Base-by-base conservation (phyloP, 2,113 vertebrate genomes). In the Ancistrus triradiatus region DNA sequence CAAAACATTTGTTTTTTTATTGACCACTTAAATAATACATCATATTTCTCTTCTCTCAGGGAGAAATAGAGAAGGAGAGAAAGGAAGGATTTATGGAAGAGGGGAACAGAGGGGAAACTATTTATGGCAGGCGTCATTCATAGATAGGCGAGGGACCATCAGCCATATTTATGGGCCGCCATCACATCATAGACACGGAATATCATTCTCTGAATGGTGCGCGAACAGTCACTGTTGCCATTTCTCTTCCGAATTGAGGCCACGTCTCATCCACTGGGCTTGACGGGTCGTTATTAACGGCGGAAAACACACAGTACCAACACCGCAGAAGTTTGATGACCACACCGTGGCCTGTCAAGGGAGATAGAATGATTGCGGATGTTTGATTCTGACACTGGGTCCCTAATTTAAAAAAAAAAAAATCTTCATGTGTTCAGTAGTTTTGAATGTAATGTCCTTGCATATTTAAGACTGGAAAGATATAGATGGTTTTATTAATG, bases 221-320 rank as follows among this genome's bases (percentile, higher is more conserved):
- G 77, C 79, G 78, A 80, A 76, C 74, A 76, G 77, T 80, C 74
- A 70, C 70, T 67, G 72, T 73, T 59, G 70, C 58, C 47, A 63
- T 88, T 81, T 84, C 74, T 87, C 86, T 86, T 77, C 79, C 75
- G 80, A 84, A 85, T 86, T 83, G 82, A 82, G 83, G 78, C 83
- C 84, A 74, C 73, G 78, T 79, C 82, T 76, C 47, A 35, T 69
- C 74, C 75, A 67, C 81, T 64, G 57, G 68, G 57, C 62, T 58
- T 28, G 52, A 31, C 64, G 73, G 71, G 79, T 63, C 73, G 72
- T 81, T 84, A 82, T 85, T 82, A 85, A 85, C 86, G 80, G 82
- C 79, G 58, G 73, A 51, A 74, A 72, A 80, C 74, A 74, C 33
- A 63, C 70, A 69, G 72, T 74, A 82, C 84, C 80, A 72, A 78